Evolutionary conservation across 2,797 vertebrate genomes (phyloP).

Genomic region (Spheniscus humboldti): DNA sequence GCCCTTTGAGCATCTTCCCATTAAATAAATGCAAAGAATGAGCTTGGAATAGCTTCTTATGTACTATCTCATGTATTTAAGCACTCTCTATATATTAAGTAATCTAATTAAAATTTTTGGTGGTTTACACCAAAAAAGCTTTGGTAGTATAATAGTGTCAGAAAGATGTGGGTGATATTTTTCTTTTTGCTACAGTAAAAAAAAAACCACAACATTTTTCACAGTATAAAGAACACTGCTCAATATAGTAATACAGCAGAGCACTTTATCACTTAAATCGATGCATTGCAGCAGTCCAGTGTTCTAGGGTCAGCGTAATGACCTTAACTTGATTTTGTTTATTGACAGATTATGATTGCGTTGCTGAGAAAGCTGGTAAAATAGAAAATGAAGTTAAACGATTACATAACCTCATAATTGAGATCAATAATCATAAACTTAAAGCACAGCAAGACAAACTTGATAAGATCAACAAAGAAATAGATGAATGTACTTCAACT

Average conservation of each 20-base stretch:
- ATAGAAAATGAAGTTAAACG: conserved; percentile 89
- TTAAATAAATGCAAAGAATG: neutral
- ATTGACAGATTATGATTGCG: conserved; percentile 78
- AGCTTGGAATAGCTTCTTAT: neutral
- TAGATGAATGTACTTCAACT: conserved; percentile 85
- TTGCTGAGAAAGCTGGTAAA: conserved; percentile 82
- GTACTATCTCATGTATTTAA: neutral
- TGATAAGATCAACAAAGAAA: conserved; percentile 84
- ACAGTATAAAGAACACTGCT: neutral
- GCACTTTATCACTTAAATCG: neutral
- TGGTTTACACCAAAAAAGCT: neutral
- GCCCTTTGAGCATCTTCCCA: neutral
- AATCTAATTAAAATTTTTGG: neutral
- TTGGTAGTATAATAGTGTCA: neutral
- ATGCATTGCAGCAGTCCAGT: neutral
- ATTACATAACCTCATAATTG: conserved; percentile 88
- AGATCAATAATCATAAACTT: conserved; percentile 89
- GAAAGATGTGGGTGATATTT: neutral
- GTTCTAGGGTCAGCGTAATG: neutral
- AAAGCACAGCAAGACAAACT: conserved; percentile 93
- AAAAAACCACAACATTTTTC: neutral
- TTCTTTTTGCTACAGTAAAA: neutral
- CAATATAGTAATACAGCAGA: neutral
- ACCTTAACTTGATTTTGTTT: neutral
- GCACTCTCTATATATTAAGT: neutral